Evolutionary conservation across 30 jellyfish, hydroid and myxozoan species (phyloP).

Genomic region (Clytia hemisphaerica): DNA sequence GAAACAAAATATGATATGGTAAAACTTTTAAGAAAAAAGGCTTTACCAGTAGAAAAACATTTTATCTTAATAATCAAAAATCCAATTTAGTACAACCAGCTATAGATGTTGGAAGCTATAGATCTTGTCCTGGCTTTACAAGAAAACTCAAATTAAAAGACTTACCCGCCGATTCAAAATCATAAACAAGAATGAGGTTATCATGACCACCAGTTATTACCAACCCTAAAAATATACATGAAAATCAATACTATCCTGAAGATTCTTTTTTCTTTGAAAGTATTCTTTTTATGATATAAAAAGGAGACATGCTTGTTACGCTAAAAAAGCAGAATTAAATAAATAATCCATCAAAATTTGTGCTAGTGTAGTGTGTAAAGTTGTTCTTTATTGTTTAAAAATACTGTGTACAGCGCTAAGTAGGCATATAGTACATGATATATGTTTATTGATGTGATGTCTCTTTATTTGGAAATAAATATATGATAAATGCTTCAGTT

Average conservation of each 20-base stretch:
- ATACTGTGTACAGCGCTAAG: no score
- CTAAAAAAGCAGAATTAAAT: no score
- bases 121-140: no score
- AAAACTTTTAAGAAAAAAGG: not conserved
- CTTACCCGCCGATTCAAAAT: slow-evolving; percentile 63
- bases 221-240: slow-evolving; percentile 67
- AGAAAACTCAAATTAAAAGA: not conserved
- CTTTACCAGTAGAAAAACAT: not conserved
- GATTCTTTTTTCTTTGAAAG: no score
- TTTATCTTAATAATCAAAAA: not conserved
- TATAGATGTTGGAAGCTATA: not conserved
- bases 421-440: no score
- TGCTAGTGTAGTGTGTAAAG: no score
- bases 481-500: no score
- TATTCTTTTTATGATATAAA: no score
- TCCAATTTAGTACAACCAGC: not conserved
- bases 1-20: not conserved
- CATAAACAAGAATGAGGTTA: slow-evolving; percentile 52
- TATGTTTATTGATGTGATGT: not conserved
- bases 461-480: not conserved
- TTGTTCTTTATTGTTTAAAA: no score
- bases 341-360: no score
- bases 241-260: no score
- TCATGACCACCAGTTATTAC: slow-evolving; percentile 96
- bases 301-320: no score